These are phyloP conservation scores for Salvator merianae DNA, from an alignment of 2,113 vertebrate species.

Conservation along the genomic window DNA sequence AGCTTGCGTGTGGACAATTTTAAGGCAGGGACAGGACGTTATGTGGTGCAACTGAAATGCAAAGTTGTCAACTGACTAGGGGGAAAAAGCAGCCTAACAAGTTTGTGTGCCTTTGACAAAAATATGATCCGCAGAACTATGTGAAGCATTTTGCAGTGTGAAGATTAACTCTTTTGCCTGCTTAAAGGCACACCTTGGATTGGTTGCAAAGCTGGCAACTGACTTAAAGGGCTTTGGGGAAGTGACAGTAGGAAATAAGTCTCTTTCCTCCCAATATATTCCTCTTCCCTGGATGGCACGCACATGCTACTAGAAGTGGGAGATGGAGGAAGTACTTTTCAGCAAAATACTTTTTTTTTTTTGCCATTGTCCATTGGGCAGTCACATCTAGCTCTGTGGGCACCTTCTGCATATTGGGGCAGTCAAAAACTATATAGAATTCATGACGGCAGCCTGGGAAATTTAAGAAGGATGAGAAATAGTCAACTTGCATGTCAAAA, in stretches of 20 bases:
- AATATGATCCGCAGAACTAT: not conserved
- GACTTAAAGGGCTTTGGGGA: constrained; percentile 5
- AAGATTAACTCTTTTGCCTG: not conserved
- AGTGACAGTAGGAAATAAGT: not conserved
- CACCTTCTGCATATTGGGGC: not conserved
- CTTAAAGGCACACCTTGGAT: not conserved
- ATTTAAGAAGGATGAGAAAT: not conserved
- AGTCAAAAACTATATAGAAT: constrained; percentile 14
- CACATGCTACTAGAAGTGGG: not conserved
- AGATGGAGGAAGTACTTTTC: not conserved
- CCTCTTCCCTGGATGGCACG: not conserved
- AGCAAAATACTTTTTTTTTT: not conserved
- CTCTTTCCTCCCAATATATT: not conserved
- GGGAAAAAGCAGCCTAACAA: not conserved
- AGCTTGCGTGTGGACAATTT: constrained; percentile 24
- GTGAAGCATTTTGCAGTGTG: not conserved
- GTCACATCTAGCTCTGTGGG: not conserved
- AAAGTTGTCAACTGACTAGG: not conserved
- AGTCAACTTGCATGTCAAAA: constrained; percentile 36
- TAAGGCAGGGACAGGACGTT: not conserved
- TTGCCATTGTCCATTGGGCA: not conserved
- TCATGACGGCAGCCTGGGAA: constrained; percentile 6
- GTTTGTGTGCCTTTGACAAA: not conserved
- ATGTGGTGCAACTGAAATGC: not conserved
- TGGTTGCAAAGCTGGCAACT: not conserved